phyloP scores from a whole-genome alignment of 2,888 invertebrate species.

The Eristalis tenax region DNA sequence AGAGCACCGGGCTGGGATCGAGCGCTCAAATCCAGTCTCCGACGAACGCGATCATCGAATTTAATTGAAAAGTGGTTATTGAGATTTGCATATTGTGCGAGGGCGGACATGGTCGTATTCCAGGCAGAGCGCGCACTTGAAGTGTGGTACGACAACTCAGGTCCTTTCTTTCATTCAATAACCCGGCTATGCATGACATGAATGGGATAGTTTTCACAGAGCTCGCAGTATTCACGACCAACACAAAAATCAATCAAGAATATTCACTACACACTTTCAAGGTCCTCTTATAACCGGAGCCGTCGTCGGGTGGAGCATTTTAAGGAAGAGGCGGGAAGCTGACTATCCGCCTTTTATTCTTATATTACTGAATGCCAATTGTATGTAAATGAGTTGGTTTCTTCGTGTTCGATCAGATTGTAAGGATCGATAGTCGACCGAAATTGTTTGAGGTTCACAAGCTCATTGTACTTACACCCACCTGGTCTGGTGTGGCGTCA shows the following conservation, averaged over 20 bases:
- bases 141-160: conserved; percentile 40
- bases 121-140: neutral
- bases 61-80: conserved; percentile 75
- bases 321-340: neutral
- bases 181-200: conserved; percentile 7
- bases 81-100: conserved; percentile 79
- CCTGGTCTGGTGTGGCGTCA: too few species aligned
- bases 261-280: conserved; percentile 13
- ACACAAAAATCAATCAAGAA: conserved; percentile 54
- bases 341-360: conserved; percentile 23
- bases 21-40: conserved; percentile 46
- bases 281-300: neutral
- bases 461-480: neutral
- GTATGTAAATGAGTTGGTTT: conserved; percentile 49
- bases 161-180: conserved; percentile 60
- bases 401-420: conserved; percentile 10
- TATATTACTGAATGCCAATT: conserved; percentile 52
- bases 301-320: too few species aligned
- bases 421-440: conserved; percentile 48
- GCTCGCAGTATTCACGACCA: neutral
- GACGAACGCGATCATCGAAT: conserved; percentile 67
- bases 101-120: conserved; percentile 37
- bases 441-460: conserved; percentile 29
- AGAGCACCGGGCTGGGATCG: neutral
- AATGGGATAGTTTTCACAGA: conserved; percentile 48